These are phyloP conservation scores for Poicephalus meyeri DNA, from an alignment of 2,113 vertebrate genomes.

Conservation along the genomic window DNA sequence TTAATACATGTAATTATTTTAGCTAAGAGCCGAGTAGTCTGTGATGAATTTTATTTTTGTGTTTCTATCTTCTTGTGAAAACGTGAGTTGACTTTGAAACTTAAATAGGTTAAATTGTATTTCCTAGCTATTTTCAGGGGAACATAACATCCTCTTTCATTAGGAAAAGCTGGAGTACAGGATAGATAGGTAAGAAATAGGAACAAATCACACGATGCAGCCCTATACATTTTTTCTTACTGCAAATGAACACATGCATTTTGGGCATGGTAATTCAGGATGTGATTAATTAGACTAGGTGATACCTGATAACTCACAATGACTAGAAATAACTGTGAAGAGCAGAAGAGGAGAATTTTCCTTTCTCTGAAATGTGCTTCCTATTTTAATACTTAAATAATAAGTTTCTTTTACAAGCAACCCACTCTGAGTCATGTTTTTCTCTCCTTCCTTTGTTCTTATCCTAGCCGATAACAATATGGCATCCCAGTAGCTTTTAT, in stretches of 20 bases:
- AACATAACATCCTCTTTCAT: not conserved
- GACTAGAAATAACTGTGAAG: not conserved
- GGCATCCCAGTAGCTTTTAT: not conserved
- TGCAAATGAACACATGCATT: not conserved
- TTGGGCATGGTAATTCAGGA: not conserved
- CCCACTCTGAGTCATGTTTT: not conserved
- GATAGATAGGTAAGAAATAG: not conserved
- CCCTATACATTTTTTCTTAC: not conserved
- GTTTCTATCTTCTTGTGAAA: not conserved
- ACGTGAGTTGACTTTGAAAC: not conserved
- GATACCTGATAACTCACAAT: not conserved
- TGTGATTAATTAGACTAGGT: not conserved
- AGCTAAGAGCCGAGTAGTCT: not conserved
- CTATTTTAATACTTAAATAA: constrained; percentile 24
- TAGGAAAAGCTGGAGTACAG: not conserved
- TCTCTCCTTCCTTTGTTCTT: not conserved
- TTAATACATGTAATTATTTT: not conserved
- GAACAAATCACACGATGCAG: not conserved
- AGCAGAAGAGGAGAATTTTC: not conserved
- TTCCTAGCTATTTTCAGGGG: not conserved
- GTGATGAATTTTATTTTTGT: not conserved
- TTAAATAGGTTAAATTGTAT: not conserved
- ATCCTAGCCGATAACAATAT: not conserved
- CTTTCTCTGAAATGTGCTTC: not conserved
- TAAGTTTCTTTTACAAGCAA: constrained; percentile 8